Percentiles rank a stretch among this genome's conserved stretches.
Evolutionary conservation across 2,797 vertebrate genomes (phyloP).

Genomic region (Odontamblyopus rebecca): DNA sequence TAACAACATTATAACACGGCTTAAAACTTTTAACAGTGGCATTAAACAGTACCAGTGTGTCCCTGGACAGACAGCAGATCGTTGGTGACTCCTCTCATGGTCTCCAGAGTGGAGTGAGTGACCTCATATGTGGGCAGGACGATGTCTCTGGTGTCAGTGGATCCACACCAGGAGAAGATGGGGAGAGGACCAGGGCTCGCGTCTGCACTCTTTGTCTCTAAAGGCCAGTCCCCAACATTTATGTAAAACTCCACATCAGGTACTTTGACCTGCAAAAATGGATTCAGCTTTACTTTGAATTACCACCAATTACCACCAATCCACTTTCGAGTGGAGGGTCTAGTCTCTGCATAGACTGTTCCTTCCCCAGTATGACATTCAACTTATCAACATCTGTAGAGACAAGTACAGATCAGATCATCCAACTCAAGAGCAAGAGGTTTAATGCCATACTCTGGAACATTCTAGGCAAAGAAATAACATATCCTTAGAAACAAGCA

Average conservation of each 20-base stretch:
- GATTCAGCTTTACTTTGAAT: not conserved
- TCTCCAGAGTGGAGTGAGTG: constrained; percentile 91
- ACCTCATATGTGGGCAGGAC: constrained; percentile 92
- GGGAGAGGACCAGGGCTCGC: constrained; percentile 81
- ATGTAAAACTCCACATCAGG: constrained; percentile 91
- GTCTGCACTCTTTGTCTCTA: constrained; percentile 80
- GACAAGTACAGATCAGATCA: too few species aligned
- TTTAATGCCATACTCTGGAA: too few species aligned
- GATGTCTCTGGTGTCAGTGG: constrained; percentile 85
- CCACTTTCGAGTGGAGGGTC: too few species aligned
- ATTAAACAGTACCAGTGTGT: constrained; percentile 82
- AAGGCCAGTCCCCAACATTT: constrained; percentile 94
- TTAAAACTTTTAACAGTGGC: too few species aligned
- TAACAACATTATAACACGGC: too few species aligned
- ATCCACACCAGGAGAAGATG: constrained; percentile 93
- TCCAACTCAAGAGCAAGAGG: too few species aligned
- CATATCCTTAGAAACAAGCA: too few species aligned
- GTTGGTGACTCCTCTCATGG: constrained; percentile 90
- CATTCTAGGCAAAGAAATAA: too few species aligned
- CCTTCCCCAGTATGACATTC: too few species aligned
- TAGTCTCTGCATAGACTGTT: too few species aligned
- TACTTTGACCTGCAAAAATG: constrained; percentile 78
- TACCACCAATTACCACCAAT: too few species aligned
- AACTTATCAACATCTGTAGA: too few species aligned
- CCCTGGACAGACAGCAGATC: constrained; percentile 94